Evolutionary conservation across 2,113 vertebrate genomes (phyloP), one percentile per base, ranked within the genome.

Genomic region (Eublepharis macularius): DNA sequence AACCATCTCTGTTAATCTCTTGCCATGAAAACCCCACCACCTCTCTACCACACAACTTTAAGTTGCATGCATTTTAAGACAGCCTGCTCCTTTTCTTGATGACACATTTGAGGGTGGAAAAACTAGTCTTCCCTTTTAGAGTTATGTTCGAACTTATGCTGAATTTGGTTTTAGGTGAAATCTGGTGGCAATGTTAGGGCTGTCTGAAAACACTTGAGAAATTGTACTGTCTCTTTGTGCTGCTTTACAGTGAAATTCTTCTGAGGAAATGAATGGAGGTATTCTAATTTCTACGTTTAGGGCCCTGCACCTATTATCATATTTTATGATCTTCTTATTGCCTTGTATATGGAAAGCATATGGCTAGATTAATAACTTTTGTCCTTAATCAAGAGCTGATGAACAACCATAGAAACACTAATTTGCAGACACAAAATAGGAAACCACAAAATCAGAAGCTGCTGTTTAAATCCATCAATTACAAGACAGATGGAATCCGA

Each of bases 361-460:
- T 70, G 21, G 4, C 26, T 49, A 81, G 66, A n/a, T 9, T n/a
- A 81, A 65, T 29, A 66, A n/a, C 17, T 72, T 80, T 47, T 36
- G 2, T 0, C 1, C 24, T 74, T 4, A 0, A 0, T 57, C 32
- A 1, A 75, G 60, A 86, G 1, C 12, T 0, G 9, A 2, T 41
- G 68, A 16, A 80, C 79, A 86, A 47, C 4, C 75, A 1, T 32
- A 21, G n/a, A 45, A 4, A 2, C 47, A 41, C 2, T 39, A 82
- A 85, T 83, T 72, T 84, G 12, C 54, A 81, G 24, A 26, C n/a
- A 73, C 0, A 89, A 86, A 17, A 0, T 45, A 65, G 21, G 5
- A 74, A 34, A 69, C 72, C 69, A 8, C 3, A 87, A 88, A 82
- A 77, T 70, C 0, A 80, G 4, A 43, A n/a, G 21, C 78, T 63